Conservation (phyloP, 2,888 invertebrate genomes). For the Apotomis turbidana region DNA sequence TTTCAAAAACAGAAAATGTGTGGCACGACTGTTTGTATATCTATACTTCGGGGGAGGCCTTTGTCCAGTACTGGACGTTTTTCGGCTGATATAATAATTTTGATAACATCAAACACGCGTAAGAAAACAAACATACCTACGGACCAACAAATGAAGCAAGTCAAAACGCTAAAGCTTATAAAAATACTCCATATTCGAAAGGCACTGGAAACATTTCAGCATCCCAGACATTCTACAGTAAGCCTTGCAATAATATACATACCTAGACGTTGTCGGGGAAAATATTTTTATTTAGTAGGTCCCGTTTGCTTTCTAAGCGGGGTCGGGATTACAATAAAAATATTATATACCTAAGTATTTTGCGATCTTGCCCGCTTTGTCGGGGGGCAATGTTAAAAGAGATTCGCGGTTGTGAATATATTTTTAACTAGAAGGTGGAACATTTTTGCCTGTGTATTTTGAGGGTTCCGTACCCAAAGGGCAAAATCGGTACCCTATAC, state of each 20-base stretch:
- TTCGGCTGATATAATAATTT: too few relatives aligned
- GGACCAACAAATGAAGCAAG: slow-evolving; percentile 1
- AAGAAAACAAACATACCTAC: neutral
- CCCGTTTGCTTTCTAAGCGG: slow-evolving; percentile 65
- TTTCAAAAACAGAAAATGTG: too few relatives aligned
- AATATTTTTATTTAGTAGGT: slow-evolving; percentile 78
- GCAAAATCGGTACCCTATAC: too few relatives aligned
- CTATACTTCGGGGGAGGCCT: too few relatives aligned
- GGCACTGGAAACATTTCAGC: slow-evolving; percentile 53
- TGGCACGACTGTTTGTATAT: too few relatives aligned
- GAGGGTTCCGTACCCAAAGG: too few relatives aligned
- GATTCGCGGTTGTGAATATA: neutral
- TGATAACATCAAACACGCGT: too few relatives aligned
- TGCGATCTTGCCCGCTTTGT: slow-evolving; percentile 49
- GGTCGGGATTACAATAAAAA: slow-evolving; percentile 72
- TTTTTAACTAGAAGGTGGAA: too few relatives aligned
- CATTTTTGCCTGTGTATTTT: too few relatives aligned
- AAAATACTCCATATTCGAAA: slow-evolving; percentile 43
- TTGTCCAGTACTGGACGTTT: too few relatives aligned
- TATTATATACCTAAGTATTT: slow-evolving; percentile 70
- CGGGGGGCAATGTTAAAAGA: slow-evolving; percentile 12
- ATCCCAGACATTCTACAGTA: slow-evolving; percentile 47
- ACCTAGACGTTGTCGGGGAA: slow-evolving; percentile 61
- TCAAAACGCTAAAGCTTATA: neutral
- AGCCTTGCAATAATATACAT: slow-evolving; percentile 56